Base-by-base conservation (phyloP, 2,797 vertebrate species). In the Tachyglossus aculeatus region DNA sequence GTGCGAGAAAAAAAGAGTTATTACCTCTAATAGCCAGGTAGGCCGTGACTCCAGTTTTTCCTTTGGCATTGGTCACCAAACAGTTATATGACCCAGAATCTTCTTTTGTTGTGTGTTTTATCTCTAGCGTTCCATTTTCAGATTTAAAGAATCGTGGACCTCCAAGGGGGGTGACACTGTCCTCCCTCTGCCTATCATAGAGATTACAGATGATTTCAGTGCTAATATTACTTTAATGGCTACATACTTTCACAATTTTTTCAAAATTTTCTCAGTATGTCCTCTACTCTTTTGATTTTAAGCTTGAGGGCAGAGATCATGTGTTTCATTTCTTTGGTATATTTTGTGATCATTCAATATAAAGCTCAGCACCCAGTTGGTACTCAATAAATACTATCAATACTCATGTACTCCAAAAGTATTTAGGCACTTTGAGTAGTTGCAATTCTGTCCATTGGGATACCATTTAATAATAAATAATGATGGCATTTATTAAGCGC, bases 11-110 rank as follows among this genome's bases (percentile, higher is more conserved):
- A 22, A 15, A 69, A 56, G 21, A 16, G 24, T 9, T 53, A 25
- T 57, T 87, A 98, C 98, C 96, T 94, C 96, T 96, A 65, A 99
- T 94, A 62, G 94, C 91, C 57, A 99, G 91, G 38, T 81, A 87
- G 25, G 96, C 94, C 7, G 91, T 91, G 27, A 98, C 86, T 18
- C 94, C 94, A 0, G 93, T 89, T 29, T 91, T 92, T 8, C 97
- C 97, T 61, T 95, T 92, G 0, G 88, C 90, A 71, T 98, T 99
- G 76, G 93, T 90, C 52, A 95, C 94, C 80, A 93, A 93, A 77
- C 98, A 99, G 0, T 91, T 94, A 16, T 98, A 99, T 0, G 94
- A 93, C 1, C 96, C 97, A 0, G 89, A 82, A 64, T 99, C 97
- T 0, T 93, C 91, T 59, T 93, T 94, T 7, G 78, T 90, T 0